Conservation (phyloP, 2,113 vertebrate species). For the Lota lota region DNA sequence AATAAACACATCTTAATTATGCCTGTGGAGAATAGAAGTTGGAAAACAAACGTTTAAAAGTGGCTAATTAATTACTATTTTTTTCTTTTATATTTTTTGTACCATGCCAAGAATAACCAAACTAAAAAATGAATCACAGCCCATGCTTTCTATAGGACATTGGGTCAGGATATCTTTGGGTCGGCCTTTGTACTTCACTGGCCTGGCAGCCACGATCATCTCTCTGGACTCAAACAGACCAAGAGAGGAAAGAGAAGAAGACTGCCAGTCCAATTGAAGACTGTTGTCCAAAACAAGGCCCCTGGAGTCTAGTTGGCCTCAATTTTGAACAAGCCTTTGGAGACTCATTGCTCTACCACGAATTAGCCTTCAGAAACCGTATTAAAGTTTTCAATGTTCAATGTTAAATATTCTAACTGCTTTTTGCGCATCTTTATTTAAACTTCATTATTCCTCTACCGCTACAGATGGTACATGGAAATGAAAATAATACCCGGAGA, state of each 20-base stretch:
- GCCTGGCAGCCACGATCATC: constrained; percentile 49
- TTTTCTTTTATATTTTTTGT: constrained; percentile 18
- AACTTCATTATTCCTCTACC: no score
- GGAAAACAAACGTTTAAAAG: constrained; percentile 66
- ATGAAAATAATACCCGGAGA: no score
- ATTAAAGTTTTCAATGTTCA: not conserved
- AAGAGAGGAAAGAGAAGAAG: not conserved
- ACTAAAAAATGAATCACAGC: constrained; percentile 43
- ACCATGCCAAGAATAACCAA: constrained; percentile 44
- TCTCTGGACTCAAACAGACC: constrained; percentile 12
- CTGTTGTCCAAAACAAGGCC: constrained; percentile 8
- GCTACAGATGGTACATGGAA: no score
- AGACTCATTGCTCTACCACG: not conserved
- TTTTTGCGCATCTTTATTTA: not conserved
- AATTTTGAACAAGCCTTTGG: constrained; percentile 8
- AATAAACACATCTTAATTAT: constrained; percentile 74
- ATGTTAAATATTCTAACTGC: constrained; percentile 16
- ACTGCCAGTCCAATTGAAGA: constrained; percentile 7
- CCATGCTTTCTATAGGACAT: constrained; percentile 25
- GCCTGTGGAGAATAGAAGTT: constrained; percentile 63
- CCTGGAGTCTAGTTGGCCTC: constrained; percentile 24
- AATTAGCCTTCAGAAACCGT: constrained; percentile 18
- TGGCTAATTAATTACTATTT: constrained; percentile 60
- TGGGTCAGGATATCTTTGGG: constrained; percentile 33
- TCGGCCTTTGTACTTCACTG: constrained; percentile 46